phyloP scores from a whole-genome alignment of 2,888 invertebrate genomes.

The Epirrhoe alternata region DNA sequence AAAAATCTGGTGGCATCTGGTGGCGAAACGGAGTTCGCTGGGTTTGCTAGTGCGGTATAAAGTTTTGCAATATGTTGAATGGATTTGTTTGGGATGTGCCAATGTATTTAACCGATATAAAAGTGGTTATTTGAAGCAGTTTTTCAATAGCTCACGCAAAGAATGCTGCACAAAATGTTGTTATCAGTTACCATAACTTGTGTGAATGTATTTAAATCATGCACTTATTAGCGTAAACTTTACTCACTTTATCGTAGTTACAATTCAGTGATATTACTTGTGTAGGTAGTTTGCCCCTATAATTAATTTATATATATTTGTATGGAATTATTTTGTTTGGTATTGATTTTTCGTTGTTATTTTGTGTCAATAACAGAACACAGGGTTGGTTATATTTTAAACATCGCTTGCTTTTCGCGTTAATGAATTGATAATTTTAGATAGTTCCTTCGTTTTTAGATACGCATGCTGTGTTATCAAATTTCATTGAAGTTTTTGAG shows the following conservation, averaged over 20 bases:
- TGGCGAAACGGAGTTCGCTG: too few relatives aligned
- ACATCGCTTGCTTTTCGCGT: constrained; percentile 32
- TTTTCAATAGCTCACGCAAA: constrained; percentile 12
- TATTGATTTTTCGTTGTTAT: constrained; percentile 33
- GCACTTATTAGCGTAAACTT: constrained; percentile 46
- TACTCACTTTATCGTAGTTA: constrained; percentile 29
- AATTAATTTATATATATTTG: constrained; percentile 27
- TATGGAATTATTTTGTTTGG: constrained; percentile 26
- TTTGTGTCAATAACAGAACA: constrained; percentile 38
- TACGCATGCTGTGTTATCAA: constrained; percentile 63
- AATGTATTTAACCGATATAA: constrained; percentile 21
- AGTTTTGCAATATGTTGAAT: background rate
- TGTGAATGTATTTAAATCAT: constrained; percentile 54
- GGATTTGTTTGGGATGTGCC: constrained; percentile 22
- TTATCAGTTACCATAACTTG: constrained; percentile 73
- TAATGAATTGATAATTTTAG: constrained; percentile 27
- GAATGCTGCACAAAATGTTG: constrained; percentile 43
- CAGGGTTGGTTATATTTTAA: constrained; percentile 53
- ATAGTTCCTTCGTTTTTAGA: constrained; percentile 65
- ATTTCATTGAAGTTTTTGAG: constrained; percentile 60
- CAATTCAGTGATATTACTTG: constrained; percentile 74
- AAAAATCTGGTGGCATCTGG: too few relatives aligned
- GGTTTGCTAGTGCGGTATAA: too few relatives aligned
- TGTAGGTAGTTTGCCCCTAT: constrained; percentile 44
- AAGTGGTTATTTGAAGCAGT: background rate